Conservation (phyloP, 2,797 vertebrate genomes). For the Malurus leucopterus region DNA sequence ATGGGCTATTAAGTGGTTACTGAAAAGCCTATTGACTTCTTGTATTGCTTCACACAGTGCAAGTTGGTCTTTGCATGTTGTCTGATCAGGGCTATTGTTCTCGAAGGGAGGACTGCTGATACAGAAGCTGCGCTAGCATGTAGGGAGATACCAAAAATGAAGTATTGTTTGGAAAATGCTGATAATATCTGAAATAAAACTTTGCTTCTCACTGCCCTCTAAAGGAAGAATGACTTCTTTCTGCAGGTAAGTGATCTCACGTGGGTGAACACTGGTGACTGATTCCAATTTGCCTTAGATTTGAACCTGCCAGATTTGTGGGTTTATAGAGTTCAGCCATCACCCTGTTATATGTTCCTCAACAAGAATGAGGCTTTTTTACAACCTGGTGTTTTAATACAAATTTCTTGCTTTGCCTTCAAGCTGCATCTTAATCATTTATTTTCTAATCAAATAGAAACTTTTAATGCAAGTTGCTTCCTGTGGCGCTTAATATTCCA, state of each 20-base stretch:
- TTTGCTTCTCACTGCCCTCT: neutral
- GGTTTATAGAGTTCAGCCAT: neutral
- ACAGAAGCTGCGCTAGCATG: neutral
- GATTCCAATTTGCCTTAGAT: neutral
- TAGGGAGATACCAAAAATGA: neutral
- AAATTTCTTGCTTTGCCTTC: neutral
- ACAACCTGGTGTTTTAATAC: neutral
- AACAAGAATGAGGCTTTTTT: neutral
- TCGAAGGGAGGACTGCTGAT: neutral
- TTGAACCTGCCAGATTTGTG: neutral
- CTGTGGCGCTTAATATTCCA: neutral
- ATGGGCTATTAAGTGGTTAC: neutral
- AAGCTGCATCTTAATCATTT: neutral
- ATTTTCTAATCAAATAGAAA: neutral
- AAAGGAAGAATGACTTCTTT: neutral
- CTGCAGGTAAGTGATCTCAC: neutral
- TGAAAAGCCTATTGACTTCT: neutral
- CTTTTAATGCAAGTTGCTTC: neutral
- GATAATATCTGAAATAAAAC: neutral
- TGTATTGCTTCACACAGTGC: neutral
- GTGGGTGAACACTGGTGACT: neutral
- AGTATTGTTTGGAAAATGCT: neutral
- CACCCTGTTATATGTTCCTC: accelerated
- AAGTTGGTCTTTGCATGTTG: neutral
- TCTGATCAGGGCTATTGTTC: neutral